phyloP scores from a whole-genome alignment of 2,888 invertebrate species.

The Apocheima hispidaria region DNA sequence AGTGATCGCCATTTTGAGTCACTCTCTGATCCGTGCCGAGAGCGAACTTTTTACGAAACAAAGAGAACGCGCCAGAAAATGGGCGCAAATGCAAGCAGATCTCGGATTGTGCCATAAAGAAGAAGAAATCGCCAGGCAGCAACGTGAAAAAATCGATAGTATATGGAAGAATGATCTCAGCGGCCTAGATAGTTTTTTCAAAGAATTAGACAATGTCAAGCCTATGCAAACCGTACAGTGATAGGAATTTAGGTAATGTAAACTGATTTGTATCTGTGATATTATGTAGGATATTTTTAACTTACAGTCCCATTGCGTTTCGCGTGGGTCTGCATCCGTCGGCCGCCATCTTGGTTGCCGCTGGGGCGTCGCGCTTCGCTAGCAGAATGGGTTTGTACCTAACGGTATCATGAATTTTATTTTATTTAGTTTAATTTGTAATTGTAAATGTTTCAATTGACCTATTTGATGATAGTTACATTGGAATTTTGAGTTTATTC shows the following conservation, averaged over 20 bases:
- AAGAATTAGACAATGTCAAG: constrained; percentile 87
- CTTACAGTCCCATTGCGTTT: constrained; percentile 86
- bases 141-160: constrained; percentile 78
- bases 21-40: constrained; percentile 86
- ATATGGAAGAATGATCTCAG: constrained; percentile 87
- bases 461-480: constrained; percentile 68
- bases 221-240: constrained; percentile 64
- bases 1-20: constrained; percentile 88
- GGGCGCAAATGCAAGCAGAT: constrained; percentile 85
- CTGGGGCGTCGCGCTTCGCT: constrained; percentile 85
- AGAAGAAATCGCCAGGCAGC: constrained; percentile 76
- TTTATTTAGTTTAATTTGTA: constrained; percentile 67
- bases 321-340: constrained; percentile 85
- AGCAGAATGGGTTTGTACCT: constrained; percentile 87
- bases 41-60: constrained; percentile 87
- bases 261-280: constrained; percentile 79
- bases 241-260: constrained; percentile 70
- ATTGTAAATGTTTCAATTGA: constrained; percentile 75
- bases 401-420: constrained; percentile 84
- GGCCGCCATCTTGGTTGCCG: constrained; percentile 87
- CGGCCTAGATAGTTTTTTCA: constrained; percentile 89
- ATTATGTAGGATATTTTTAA: constrained; percentile 85
- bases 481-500: constrained; percentile 81
- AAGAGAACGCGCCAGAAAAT: constrained; percentile 86
- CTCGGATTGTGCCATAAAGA: constrained; percentile 78